A percentile compares a stretch with the other conserved stretches of the same genome.
Conservation (phyloP, 23 tunicate genomes). For the Trididemnum miniatum region DNA sequence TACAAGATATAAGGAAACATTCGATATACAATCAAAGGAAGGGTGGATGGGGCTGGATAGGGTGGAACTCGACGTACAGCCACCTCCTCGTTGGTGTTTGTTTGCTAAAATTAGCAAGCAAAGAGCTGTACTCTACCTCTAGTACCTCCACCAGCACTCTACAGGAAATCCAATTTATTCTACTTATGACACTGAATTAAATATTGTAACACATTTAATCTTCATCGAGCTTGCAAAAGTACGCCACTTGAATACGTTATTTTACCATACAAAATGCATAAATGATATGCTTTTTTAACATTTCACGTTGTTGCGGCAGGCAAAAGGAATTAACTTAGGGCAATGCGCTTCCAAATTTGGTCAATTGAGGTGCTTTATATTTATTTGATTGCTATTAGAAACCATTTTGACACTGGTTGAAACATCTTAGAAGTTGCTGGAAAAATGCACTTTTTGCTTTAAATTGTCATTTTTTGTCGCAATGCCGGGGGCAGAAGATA, state of each 20-base stretch:
- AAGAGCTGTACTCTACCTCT: neutral
- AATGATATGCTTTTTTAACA: neutral
- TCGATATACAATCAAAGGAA: neutral
- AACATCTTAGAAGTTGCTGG: neutral
- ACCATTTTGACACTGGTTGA: neutral
- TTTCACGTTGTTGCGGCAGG: neutral
- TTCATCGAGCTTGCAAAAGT: neutral
- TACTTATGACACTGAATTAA: neutral
- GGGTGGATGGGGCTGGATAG: constrained; percentile 2
- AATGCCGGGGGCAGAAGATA: neutral
- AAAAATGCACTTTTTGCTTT: neutral
- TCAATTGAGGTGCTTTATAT: neutral
- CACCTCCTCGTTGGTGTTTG: neutral
- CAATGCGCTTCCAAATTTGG: neutral
- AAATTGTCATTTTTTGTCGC: neutral
- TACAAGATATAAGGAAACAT: neutral
- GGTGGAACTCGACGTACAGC: neutral
- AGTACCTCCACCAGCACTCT: neutral
- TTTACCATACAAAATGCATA: neutral
- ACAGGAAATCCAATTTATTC: neutral
- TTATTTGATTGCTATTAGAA: neutral
- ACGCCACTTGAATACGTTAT: neutral
- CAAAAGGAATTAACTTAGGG: neutral
- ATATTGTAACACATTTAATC: neutral
- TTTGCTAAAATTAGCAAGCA: neutral